phyloP scores from a whole-genome alignment of 2,888 invertebrate genomes.

The Drepana falcataria region DNA sequence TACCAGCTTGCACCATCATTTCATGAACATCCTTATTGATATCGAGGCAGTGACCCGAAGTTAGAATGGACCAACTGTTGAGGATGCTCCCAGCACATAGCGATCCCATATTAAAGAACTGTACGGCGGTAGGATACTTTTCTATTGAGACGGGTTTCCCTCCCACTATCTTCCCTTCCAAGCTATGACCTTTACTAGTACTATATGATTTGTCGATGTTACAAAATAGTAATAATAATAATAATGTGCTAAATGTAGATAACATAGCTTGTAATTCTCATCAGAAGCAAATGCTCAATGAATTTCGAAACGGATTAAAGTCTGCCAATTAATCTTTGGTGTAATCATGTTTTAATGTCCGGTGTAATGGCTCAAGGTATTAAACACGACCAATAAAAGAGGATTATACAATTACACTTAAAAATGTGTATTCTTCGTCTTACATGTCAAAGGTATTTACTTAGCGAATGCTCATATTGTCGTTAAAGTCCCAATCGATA shows the following conservation, averaged over 20 bases:
- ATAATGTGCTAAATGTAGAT: not conserved
- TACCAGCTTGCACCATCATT: slow-evolving; percentile 49
- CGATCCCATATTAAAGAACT: slow-evolving; percentile 45
- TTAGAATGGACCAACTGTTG: slow-evolving; percentile 47
- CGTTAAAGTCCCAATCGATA: too few species aligned
- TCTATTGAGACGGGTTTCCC: slow-evolving; percentile 34
- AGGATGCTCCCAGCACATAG: slow-evolving; percentile 53
- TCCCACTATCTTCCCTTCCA: slow-evolving; percentile 39
- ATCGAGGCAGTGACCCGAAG: slow-evolving; percentile 58
- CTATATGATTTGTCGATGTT: not conserved
- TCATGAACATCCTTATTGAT: slow-evolving; percentile 30
- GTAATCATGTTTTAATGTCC: not conserved
- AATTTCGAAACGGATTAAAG: not conserved
- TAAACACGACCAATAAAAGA: too few species aligned
- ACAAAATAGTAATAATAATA: not conserved
- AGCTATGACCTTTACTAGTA: not conserved
- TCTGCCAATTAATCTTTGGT: slow-evolving; percentile 2
- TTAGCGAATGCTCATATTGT: too few species aligned
- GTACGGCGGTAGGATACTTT: slow-evolving; percentile 39
- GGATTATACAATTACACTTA: too few species aligned
- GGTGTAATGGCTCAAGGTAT: not conserved
- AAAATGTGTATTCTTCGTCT: too few species aligned
- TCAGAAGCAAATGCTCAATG: not conserved
- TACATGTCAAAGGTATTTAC: too few species aligned
- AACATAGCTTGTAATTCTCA: not conserved